Percentiles rank a stretch among this genome's conserved stretches.
Evolutionary conservation across 2,113 vertebrate genomes (phyloP).

Genomic region (Corythoichthys haematopterus): DNA sequence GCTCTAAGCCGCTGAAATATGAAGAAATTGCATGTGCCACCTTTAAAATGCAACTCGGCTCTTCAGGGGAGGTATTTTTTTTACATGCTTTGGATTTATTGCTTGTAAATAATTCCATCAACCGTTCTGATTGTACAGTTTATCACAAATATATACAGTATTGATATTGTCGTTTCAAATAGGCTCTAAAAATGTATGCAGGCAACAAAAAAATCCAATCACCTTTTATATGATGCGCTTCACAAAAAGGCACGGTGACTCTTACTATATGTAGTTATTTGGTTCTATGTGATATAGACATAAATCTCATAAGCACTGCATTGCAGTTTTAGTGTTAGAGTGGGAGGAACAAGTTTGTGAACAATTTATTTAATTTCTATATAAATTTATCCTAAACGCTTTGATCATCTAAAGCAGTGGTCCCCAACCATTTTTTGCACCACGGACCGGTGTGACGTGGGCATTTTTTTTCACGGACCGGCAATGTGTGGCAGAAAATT

Average conservation of each 20-base stretch:
- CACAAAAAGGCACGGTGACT: neutral
- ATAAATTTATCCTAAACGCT: no score
- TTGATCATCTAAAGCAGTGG: no score
- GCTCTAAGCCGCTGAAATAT: neutral
- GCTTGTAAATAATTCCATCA: neutral
- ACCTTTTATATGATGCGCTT: constrained; percentile 3
- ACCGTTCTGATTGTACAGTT: neutral
- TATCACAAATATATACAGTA: neutral
- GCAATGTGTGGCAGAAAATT: no score
- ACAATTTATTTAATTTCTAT: no score
- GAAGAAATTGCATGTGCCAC: neutral
- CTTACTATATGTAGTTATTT: neutral
- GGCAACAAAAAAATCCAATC: constrained; percentile 7
- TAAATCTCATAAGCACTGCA: neutral
- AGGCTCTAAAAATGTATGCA: neutral
- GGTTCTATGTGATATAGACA: neutral
- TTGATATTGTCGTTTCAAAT: neutral
- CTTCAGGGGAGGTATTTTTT: neutral
- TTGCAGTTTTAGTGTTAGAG: neutral
- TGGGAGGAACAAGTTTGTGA: no score
- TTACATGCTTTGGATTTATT: neutral
- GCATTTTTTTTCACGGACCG: no score
- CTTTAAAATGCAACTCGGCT: neutral
- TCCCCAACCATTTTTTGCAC: no score
- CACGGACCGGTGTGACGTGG: no score